phyloP scores from a whole-genome alignment of 2,888 invertebrate species.

The Pardosa pseudoannulata region DNA sequence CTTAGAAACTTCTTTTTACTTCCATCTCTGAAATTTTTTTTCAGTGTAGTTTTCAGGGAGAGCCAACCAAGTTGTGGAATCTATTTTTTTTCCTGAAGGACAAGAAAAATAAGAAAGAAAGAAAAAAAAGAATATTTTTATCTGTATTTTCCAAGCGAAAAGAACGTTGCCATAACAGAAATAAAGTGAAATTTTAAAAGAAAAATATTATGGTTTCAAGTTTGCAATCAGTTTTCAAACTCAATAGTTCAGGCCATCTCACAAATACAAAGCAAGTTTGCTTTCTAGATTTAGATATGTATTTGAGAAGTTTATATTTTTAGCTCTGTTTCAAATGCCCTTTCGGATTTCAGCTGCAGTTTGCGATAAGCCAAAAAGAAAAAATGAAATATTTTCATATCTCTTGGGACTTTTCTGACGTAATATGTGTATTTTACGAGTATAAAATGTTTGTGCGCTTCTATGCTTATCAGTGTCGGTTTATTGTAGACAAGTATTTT shows the following conservation, averaged over 20 bases:
- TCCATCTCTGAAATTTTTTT: conserved; percentile 2
- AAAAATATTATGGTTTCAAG: conserved; percentile 64
- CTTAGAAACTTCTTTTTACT: background rate
- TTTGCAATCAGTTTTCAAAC: conserved; percentile 68
- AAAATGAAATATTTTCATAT: conserved; percentile 31
- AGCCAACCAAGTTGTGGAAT: conserved; percentile 1
- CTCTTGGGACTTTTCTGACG: too few relatives aligned
- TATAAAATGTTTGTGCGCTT: too few relatives aligned
- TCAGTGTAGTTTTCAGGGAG: conserved; percentile 5
- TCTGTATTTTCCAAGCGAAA: background rate
- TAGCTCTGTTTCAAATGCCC: conserved; percentile 1
- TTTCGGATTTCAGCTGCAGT: conserved; percentile 33
- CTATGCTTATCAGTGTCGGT: too few relatives aligned
- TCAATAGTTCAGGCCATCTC: conserved; percentile 29
- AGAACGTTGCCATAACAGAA: background rate
- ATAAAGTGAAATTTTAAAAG: conserved; percentile 47
- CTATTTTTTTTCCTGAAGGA: background rate
- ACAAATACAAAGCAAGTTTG: conserved; percentile 37
- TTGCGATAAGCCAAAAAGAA: conserved; percentile 42
- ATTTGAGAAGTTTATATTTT: conserved; percentile 14
- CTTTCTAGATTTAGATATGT: conserved; percentile 51
- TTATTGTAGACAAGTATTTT: too few relatives aligned
- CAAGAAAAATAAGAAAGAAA: background rate
- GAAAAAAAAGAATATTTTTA: conserved; percentile 20
- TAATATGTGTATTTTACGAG: too few relatives aligned